Evolutionary conservation across 1,140 invertebrate species (phyloP).

Genomic region (Uloborus diversus): DNA sequence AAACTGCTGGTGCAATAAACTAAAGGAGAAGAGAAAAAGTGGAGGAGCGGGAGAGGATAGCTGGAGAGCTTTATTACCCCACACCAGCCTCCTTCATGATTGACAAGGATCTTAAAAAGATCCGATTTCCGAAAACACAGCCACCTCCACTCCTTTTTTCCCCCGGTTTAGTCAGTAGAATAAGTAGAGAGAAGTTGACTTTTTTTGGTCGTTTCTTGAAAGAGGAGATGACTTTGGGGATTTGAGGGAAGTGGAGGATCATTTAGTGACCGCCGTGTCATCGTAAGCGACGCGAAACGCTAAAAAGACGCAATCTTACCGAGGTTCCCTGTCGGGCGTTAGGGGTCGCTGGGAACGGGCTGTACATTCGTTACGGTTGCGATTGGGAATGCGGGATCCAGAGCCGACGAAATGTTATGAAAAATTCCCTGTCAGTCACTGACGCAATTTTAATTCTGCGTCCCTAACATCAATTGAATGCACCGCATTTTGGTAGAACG

Average conservation of each 20-base stretch:
- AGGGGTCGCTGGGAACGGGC: slow-evolving; percentile 17
- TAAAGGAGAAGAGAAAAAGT: too few relatives aligned
- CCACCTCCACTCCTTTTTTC: neutral
- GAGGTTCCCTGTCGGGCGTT: neutral
- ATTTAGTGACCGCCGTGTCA: slow-evolving; percentile 42
- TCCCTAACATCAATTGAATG: too few relatives aligned
- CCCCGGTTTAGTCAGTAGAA: too few relatives aligned
- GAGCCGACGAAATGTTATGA: too few relatives aligned
- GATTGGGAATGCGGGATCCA: neutral
- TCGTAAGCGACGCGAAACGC: slow-evolving; percentile 18
- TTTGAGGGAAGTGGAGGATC: neutral
- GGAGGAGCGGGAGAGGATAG: too few relatives aligned
- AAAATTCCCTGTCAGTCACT: too few relatives aligned
- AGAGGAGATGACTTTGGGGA: neutral
- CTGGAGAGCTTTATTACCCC: neutral
- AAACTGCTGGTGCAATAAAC: too few relatives aligned
- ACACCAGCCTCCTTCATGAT: neutral
- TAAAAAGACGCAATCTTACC: slow-evolving; percentile 28
- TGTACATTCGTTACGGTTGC: neutral
- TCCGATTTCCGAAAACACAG: neutral
- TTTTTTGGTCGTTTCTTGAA: neutral
- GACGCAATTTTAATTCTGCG: too few relatives aligned
- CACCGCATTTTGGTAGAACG: too few relatives aligned
- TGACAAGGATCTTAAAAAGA: neutral
- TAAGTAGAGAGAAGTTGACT: too few relatives aligned